These are phyloP conservation scores for Odobenus rosmarus DNA, from an alignment of 2,113 vertebrate genomes.

Conservation along the genomic window DNA sequence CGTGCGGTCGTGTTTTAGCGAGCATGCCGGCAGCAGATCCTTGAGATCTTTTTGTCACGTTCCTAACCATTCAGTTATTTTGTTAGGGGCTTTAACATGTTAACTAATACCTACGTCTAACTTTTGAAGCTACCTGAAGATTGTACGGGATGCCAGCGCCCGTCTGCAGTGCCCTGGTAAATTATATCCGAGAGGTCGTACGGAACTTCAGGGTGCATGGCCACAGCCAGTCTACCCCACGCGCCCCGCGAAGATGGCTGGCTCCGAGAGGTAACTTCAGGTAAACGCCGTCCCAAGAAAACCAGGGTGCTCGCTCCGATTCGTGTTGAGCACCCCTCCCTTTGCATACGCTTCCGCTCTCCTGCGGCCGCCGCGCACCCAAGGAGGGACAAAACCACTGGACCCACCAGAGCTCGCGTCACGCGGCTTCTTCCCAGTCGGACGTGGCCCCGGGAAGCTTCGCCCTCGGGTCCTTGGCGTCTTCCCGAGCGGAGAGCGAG, in stretches of 20 bases:
- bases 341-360: not conserved
- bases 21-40: not conserved
- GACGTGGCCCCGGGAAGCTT: not conserved
- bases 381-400: not conserved
- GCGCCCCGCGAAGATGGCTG: not conserved
- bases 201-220: not conserved
- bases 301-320: not conserved
- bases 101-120: not conserved
- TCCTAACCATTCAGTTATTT: not conserved
- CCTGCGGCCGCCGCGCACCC: not conserved
- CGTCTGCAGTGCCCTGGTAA: not conserved
- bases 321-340: not conserved
- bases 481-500: accelerated
- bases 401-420: not conserved
- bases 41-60: not conserved
- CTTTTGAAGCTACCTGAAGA: not conserved
- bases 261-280: constrained; percentile 49
- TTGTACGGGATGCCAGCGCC: not conserved
- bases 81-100: not conserved
- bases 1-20: not conserved
- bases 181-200: not conserved
- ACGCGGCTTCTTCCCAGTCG: not conserved
- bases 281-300: constrained; percentile 56
- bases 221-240: not conserved
- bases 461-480: accelerated